phyloP scores from a whole-genome alignment of 2,797 vertebrate genomes.

The Tympanoctomys barrerae region DNA sequence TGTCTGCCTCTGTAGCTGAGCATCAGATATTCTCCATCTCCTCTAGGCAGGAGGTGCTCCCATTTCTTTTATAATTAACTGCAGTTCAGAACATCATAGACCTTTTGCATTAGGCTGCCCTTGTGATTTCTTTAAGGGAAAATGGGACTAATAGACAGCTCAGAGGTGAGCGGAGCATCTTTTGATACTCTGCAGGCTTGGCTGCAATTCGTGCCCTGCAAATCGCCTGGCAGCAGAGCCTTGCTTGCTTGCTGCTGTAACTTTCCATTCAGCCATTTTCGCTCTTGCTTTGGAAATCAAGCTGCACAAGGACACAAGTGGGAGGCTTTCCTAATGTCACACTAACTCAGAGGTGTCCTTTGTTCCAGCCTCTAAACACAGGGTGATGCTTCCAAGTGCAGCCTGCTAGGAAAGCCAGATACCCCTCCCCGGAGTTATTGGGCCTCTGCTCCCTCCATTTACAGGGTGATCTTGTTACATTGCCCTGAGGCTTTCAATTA shows the following conservation, averaged over 20 bases:
- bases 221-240: background rate
- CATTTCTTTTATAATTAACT: background rate
- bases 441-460: conserved; percentile 29
- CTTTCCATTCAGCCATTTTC: conserved; percentile 17
- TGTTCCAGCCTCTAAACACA: background rate
- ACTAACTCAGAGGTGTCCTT: conserved; percentile 6
- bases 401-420: background rate
- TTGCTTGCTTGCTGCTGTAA: conserved; percentile 19
- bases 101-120: conserved; percentile 1
- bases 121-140: conserved; percentile 33
- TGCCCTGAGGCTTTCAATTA: conserved; percentile 47
- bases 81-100: background rate
- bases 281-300: conserved; percentile 32
- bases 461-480: conserved; percentile 26
- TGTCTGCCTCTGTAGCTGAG: background rate
- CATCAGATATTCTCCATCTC: background rate
- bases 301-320: background rate
- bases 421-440: background rate
- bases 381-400: background rate
- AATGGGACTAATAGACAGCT: background rate
- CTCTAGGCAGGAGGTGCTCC: background rate
- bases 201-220: background rate
- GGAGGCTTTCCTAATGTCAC: conserved; percentile 3
- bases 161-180: too few relatives aligned
- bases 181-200: background rate